A percentile compares a stretch with the other conserved stretches of the same genome.
Evolutionary conservation across 2,797 vertebrate species (phyloP).

Genomic region (Geotrypetes seraphini): DNA sequence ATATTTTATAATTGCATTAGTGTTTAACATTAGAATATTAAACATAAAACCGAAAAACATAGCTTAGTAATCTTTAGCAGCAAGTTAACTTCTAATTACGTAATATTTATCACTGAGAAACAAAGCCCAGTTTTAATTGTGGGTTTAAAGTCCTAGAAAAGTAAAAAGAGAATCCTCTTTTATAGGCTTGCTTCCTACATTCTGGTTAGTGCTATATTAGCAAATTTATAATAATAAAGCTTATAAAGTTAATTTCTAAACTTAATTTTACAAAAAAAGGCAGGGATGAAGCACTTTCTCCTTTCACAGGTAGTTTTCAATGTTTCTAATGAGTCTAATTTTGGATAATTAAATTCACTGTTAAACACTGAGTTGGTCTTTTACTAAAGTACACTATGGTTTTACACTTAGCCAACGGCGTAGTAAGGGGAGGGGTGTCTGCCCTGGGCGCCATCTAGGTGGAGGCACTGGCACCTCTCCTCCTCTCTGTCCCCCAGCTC

Average conservation of each 20-base stretch:
- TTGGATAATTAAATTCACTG: too few species aligned
- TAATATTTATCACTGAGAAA: slow-evolving; percentile 43
- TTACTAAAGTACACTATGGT: too few species aligned
- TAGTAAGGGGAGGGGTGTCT: too few species aligned
- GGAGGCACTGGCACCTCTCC: too few species aligned
- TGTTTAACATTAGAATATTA: slow-evolving; percentile 44
- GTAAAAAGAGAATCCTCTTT: slow-evolving; percentile 17
- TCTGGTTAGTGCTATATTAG: slow-evolving; percentile 16
- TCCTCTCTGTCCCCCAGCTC: too few species aligned
- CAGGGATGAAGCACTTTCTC: slow-evolving; percentile 8
- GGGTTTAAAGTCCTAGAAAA: slow-evolving; percentile 15
- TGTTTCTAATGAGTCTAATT: slow-evolving; percentile 4
- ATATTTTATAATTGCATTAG: slow-evolving; percentile 48
- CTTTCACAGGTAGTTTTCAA: slow-evolving; percentile 1
- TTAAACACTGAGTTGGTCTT: too few species aligned
- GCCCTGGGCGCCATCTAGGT: too few species aligned
- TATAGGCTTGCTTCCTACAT: slow-evolving; percentile 17
- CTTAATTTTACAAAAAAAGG: slow-evolving; percentile 2
- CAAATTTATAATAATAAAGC: slow-evolving; percentile 14
- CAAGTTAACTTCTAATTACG: slow-evolving; percentile 52
- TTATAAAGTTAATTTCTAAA: slow-evolving; percentile 2
- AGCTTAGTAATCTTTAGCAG: slow-evolving; percentile 58
- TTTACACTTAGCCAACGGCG: too few species aligned
- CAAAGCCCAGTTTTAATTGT: slow-evolving; percentile 25
- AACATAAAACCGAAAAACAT: slow-evolving; percentile 52